phyloP scores from a whole-genome alignment of 2,113 vertebrate species.

The Onychostoma macrolepis region DNA sequence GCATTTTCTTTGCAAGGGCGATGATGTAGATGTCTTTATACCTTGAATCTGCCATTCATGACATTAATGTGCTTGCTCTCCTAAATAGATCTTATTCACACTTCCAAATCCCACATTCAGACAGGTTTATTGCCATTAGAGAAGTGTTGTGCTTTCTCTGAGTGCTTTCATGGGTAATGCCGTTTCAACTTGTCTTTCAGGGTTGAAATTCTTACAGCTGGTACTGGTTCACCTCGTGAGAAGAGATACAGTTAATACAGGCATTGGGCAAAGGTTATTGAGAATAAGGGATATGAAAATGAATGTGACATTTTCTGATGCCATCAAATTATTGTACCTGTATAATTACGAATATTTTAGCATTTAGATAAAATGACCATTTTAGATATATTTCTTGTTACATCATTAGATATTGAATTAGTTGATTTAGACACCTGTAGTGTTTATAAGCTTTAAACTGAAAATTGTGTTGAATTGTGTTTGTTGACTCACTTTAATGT shows the following conservation, averaged over 20 bases:
- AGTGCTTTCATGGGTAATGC: background rate
- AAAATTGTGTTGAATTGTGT: background rate
- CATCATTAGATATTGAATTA: background rate
- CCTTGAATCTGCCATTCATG: background rate
- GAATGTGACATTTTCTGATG: background rate
- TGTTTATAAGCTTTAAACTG: background rate
- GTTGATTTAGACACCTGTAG: background rate
- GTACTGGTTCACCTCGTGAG: background rate
- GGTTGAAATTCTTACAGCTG: background rate
- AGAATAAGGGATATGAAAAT: background rate
- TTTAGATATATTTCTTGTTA: background rate
- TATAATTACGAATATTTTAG: background rate
- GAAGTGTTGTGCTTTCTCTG: background rate
- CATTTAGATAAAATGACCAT: background rate
- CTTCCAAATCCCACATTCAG: slow-evolving; percentile 15
- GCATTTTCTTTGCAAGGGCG: background rate
- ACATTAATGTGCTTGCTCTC: slow-evolving; percentile 9
- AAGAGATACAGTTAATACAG: background rate
- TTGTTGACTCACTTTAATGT: background rate
- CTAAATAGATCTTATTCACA: slow-evolving; percentile 14
- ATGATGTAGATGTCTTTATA: background rate
- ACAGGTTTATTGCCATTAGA: slow-evolving; percentile 10
- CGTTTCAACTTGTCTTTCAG: background rate
- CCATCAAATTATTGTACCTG: background rate
- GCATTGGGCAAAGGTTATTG: background rate